Evolutionary conservation across 2,797 vertebrate genomes (phyloP).

Genomic region (Betta splendens): DNA sequence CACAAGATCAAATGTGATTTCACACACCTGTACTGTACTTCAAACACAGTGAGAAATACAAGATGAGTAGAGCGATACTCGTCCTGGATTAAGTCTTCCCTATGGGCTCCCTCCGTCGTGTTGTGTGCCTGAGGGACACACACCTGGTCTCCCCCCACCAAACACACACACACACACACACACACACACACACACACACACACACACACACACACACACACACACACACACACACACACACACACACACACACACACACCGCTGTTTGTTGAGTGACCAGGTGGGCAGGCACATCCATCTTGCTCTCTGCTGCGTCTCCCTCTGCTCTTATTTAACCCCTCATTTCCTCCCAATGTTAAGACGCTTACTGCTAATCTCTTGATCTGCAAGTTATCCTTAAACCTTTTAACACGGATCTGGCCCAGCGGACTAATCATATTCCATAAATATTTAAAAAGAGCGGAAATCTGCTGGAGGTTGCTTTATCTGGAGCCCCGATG

Average conservation of each 20-base stretch:
- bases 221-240: slow-evolving; percentile 21
- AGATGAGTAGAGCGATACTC: neutral
- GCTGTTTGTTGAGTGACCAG: no score
- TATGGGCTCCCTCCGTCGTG: slow-evolving; percentile 28
- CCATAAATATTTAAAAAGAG: slow-evolving; percentile 79
- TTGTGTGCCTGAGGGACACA: slow-evolving; percentile 32
- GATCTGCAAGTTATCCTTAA: slow-evolving; percentile 76
- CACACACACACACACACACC: slow-evolving; percentile 5
- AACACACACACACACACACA: slow-evolving; percentile 5
- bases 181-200: slow-evolving; percentile 5
- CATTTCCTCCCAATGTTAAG: slow-evolving; percentile 61
- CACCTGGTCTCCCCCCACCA: slow-evolving; percentile 46
- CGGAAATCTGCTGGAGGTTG: slow-evolving; percentile 73
- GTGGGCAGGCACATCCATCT: slow-evolving; percentile 27
- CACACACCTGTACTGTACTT: neutral
- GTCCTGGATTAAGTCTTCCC: slow-evolving; percentile 18
- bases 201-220: no score
- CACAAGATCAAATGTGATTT: neutral
- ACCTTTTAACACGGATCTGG: slow-evolving; percentile 71
- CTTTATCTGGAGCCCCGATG: slow-evolving; percentile 72
- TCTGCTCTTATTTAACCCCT: slow-evolving; percentile 37
- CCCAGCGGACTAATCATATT: slow-evolving; percentile 73
- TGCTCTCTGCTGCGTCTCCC: slow-evolving; percentile 10
- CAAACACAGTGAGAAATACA: neutral
- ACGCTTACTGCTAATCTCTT: slow-evolving; percentile 71